Conservation (phyloP, 2,797 vertebrate species). For the Adrianichthys oophorus region DNA sequence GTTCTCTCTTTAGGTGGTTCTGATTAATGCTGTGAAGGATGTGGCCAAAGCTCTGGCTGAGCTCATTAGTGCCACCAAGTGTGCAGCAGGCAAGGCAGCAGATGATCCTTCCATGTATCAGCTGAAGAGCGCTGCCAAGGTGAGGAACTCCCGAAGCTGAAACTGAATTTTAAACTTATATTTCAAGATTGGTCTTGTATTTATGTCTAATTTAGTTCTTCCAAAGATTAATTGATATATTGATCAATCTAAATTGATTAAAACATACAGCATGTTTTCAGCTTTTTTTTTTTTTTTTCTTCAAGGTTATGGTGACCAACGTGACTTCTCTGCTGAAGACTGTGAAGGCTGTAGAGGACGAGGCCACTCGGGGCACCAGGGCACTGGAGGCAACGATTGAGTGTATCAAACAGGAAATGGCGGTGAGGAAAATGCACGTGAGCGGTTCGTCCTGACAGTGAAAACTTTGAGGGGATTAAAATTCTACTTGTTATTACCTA, state of each 20-base stretch:
- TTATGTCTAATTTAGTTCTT: too few relatives aligned
- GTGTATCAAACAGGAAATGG: conserved; percentile 94
- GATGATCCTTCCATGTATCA: conserved; percentile 99
- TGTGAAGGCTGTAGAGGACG: conserved; percentile 96
- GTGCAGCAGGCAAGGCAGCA: conserved; percentile 92
- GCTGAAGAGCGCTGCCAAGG: conserved; percentile 96
- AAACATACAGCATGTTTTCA: not conserved
- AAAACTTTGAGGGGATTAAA: not conserved
- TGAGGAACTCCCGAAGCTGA: conserved; percentile 48
- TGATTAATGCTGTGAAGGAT: conserved; percentile 97
- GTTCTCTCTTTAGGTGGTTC: conserved; percentile 83
- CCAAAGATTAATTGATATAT: too few relatives aligned
- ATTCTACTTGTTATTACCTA: not conserved
- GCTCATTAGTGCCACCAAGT: conserved; percentile 96
- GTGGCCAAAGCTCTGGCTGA: conserved; percentile 96
- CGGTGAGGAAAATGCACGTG: conserved; percentile 68
- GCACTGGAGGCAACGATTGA: conserved; percentile 96
- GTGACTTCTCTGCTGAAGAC: conserved; percentile 97
- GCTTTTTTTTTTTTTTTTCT: not conserved
- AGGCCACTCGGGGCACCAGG: conserved; percentile 94
- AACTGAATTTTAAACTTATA: not conserved
- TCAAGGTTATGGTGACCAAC: conserved; percentile 97
- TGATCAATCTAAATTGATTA: too few relatives aligned
- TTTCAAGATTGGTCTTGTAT: too few relatives aligned
- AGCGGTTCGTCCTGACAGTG: not conserved